phyloP scores from a whole-genome alignment of 2,113 vertebrate genomes.

The Ptilonorhynchus violaceus region DNA sequence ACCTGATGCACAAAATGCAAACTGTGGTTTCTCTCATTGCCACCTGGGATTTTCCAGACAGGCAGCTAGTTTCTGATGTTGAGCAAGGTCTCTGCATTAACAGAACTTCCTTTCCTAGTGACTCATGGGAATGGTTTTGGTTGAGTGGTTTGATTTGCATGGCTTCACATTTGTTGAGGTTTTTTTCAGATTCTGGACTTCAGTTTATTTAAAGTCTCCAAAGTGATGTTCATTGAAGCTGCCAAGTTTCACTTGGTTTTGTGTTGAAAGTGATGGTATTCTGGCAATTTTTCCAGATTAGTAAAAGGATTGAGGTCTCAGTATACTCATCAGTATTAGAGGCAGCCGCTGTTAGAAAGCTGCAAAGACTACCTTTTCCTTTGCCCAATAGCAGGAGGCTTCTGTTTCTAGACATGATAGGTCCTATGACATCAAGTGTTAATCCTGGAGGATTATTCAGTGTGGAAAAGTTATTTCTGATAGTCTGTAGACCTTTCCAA shows the following conservation, averaged over 20 bases:
- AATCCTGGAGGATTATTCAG: slow-evolving; percentile 3
- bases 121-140: not conserved
- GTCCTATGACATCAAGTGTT: not conserved
- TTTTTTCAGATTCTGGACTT: not conserved
- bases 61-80: not conserved
- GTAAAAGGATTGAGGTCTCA: slow-evolving; percentile 37
- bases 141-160: slow-evolving; percentile 32
- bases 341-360: not conserved
- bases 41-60: not conserved
- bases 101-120: not conserved
- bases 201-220: slow-evolving; percentile 28
- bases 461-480: slow-evolving; percentile 3
- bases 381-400: not conserved
- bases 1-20: not conserved
- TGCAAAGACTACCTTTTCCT: not conserved
- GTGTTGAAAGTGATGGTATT: not conserved
- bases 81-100: not conserved
- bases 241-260: slow-evolving; percentile 35
- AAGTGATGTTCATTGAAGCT: not conserved
- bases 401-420: not conserved
- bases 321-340: slow-evolving; percentile 1
- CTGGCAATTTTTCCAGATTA: not conserved
- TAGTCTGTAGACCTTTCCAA: not conserved
- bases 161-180: not conserved
- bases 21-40: not conserved